Percentiles rank a stretch among this genome's conserved stretches.
Conservation (phyloP, 2,797 vertebrate genomes). For the Alcedo atthis region DNA sequence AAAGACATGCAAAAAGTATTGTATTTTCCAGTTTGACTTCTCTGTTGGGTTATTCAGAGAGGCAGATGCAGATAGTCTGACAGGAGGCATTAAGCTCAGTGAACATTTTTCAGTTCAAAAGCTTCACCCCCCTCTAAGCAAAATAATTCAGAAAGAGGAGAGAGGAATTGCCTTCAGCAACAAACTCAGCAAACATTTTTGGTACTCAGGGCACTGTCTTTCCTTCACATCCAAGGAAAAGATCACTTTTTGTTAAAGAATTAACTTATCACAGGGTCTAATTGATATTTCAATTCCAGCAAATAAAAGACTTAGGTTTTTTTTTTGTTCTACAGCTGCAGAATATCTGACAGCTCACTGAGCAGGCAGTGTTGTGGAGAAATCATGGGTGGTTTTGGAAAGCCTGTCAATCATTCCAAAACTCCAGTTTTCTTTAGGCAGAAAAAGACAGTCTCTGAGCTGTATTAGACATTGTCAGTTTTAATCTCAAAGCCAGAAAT, state of each 20-base stretch:
- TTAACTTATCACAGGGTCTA: constrained; percentile 48
- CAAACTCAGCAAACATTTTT: constrained; percentile 10
- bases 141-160: constrained; percentile 38
- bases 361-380: constrained; percentile 7
- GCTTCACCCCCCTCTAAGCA: background rate
- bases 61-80: constrained; percentile 40
- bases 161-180: background rate
- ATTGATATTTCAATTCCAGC: constrained; percentile 30
- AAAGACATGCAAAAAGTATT: background rate
- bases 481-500: background rate
- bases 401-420: constrained; percentile 37
- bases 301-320: background rate
- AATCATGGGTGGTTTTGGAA: constrained; percentile 4
- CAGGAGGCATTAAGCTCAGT: constrained; percentile 55
- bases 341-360: constrained; percentile 3
- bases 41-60: constrained; percentile 24
- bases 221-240: constrained; percentile 27
- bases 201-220: background rate
- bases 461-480: background rate
- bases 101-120: constrained; percentile 48
- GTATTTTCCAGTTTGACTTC: constrained; percentile 46
- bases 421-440: background rate
- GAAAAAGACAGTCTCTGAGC: background rate
- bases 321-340: constrained; percentile 19
- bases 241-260: constrained; percentile 44